Evolutionary conservation across 2,113 vertebrate species (phyloP), one percentile per base, ranked within the genome.

Genomic region (Pseudorasbora parva): DNA sequence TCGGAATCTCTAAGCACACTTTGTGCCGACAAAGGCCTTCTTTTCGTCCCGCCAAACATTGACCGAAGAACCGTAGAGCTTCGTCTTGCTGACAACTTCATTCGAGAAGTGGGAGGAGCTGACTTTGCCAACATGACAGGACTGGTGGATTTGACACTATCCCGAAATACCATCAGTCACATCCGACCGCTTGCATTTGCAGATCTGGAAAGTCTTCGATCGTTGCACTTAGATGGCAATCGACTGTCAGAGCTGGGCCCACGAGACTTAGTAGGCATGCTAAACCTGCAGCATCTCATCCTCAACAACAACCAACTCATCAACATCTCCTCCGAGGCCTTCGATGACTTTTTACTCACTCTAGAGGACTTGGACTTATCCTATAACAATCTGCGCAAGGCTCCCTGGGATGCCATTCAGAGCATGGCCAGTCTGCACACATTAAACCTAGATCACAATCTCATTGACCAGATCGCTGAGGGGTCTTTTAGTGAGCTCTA

Each of bases 351-450:
- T 87, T 85, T 97, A 45, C 86, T 93, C 51, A 95, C 95, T 1
- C 89, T 98, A 45, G 96, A 98, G 85, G 96, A 97, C 90, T 94
- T 97, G n/a, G 97, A 97, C 76, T 77, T 98, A 85, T 97, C 97
- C 85, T 97, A 97, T 91, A 97, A 97, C 90, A 98, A 97, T 88
- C 92, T 97, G 86, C 93, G 91, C 83, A 94, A 93, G 80, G 95
- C 94, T 10, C 97, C 96, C 15, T 98, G 97, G 97, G 95, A 95
- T 5, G 95, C 96, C 84, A 96, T 98, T 68, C 95, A 95, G 27
- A 94, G 94, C 90, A 98, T 98, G 96, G 93, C 94, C 43, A 96
- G 92, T 75, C 92, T 97, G 54, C 96, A 98, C 91, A 97, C 95
- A 0, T 94, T 98, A 59, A 97, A 97, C 88, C 90, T 98, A 90